A percentile compares a stretch with the other conserved stretches of the same genome.
phyloP scores from a whole-genome alignment of 1,140 invertebrate genomes.

The Musca vetustissima region DNA sequence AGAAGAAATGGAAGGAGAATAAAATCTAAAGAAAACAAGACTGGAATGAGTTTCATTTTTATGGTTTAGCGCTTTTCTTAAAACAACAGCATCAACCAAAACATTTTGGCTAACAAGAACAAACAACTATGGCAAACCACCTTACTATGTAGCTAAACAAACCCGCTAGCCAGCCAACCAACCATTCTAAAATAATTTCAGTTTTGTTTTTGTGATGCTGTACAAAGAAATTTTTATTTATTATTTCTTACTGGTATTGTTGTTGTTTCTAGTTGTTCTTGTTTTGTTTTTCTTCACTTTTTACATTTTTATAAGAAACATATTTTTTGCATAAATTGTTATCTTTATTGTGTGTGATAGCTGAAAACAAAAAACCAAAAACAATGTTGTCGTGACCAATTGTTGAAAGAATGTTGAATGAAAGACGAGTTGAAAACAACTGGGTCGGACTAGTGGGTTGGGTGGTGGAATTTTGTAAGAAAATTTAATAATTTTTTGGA shows the following conservation, averaged over 20 bases:
- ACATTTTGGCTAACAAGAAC: neutral
- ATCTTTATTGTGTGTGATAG: neutral
- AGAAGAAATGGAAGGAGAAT: too few species aligned
- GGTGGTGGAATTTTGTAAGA: too few species aligned
- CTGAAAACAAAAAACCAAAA: too few species aligned
- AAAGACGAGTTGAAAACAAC: too few species aligned
- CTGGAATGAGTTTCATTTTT: neutral
- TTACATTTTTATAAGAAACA: conserved; percentile 2
- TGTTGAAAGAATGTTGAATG: too few species aligned
- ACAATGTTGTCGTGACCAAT: conserved; percentile 7
- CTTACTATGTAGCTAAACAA: too few species aligned
- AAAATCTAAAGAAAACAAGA: too few species aligned
- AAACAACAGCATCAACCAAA: neutral
- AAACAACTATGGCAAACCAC: neutral
- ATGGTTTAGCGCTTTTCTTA: conserved; percentile 19
- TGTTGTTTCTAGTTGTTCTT: too few species aligned
- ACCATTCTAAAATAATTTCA: neutral
- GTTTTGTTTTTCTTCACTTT: too few species aligned
- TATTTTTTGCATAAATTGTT: conserved; percentile 22
- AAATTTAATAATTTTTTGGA: too few species aligned
- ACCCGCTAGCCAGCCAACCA: neutral
- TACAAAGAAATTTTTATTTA: conserved; percentile 3
- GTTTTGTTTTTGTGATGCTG: neutral
- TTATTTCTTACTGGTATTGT: too few species aligned
- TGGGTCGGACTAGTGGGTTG: too few species aligned